A percentile compares a stretch with the other conserved stretches of the same genome.
Evolutionary conservation across 1,140 invertebrate genomes (phyloP).

Genomic region (Teleogryllus occipitalis): DNA sequence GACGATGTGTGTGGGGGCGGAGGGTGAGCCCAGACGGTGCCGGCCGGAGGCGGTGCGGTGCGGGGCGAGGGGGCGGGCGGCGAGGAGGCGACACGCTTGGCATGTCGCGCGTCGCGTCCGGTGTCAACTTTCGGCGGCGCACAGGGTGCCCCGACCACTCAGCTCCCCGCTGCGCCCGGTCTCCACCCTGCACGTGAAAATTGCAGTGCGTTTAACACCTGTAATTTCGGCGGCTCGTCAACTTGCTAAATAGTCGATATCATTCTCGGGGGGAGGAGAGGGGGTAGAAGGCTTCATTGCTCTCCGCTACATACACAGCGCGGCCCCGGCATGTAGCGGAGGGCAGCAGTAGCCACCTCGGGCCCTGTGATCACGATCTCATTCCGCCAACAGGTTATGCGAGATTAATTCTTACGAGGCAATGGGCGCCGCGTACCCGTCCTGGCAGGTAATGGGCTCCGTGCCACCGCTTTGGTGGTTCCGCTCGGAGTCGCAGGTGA

Average conservation of each 20-base stretch:
- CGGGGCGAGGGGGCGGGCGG: too few species aligned
- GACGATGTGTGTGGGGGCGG: background rate
- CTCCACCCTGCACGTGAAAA: background rate
- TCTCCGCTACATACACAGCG: too few species aligned
- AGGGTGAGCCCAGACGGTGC: background rate
- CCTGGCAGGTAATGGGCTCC: background rate
- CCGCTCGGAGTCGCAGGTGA: background rate
- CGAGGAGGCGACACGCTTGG: background rate
- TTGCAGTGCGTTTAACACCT: background rate
- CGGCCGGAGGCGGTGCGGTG: background rate
- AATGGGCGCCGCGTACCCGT: background rate
- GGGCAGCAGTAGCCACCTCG: background rate
- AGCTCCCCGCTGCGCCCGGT: background rate
- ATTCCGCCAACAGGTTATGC: slow-evolving; percentile 3
- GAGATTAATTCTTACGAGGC: background rate
- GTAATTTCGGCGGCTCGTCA: background rate
- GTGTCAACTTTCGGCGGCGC: background rate
- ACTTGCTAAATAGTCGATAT: background rate
- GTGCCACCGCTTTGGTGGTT: background rate
- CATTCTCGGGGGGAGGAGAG: background rate
- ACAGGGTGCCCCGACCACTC: background rate
- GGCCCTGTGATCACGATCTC: background rate
- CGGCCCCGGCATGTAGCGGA: background rate
- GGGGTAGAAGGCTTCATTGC: too few species aligned
- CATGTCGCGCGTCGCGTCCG: background rate